Percentiles rank a stretch among this genome's conserved stretches.
These are phyloP conservation scores for Chaetoderma sp. DNA, from an alignment of 2,888 invertebrate genomes.

Conservation along the genomic window DNA sequence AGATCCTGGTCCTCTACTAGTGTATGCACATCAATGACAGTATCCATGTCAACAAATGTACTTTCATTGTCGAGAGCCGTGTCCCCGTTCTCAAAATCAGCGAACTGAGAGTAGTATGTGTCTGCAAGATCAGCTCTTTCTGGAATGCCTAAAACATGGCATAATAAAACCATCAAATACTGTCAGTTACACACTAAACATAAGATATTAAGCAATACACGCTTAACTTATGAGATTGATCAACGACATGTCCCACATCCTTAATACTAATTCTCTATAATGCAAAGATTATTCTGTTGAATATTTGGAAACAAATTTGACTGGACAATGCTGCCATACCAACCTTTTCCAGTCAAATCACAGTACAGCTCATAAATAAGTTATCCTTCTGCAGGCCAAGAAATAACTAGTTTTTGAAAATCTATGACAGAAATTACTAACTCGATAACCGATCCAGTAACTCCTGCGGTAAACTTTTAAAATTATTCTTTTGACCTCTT, in stretches of 20 bases:
- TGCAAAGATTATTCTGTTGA: background rate
- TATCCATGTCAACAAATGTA: conserved; percentile 25
- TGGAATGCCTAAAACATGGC: conserved; percentile 66
- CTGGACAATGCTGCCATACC: background rate
- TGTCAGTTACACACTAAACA: background rate
- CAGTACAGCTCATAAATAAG: no score
- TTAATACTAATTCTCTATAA: background rate
- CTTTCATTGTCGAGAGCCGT: conserved; percentile 31
- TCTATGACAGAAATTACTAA: no score
- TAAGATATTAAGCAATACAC: background rate
- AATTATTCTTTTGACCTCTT: no score
- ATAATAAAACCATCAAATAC: background rate
- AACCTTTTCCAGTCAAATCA: no score
- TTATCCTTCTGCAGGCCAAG: no score
- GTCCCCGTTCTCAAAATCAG: conserved; percentile 49
- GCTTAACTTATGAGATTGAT: background rate
- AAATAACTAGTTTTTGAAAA: no score
- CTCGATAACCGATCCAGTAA: no score
- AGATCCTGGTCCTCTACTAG: conserved; percentile 32
- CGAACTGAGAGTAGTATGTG: conserved; percentile 67
- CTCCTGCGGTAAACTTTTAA: no score
- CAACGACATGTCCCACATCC: background rate
- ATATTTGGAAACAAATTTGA: background rate
- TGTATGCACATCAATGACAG: conserved; percentile 37
- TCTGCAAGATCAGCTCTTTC: conserved; percentile 64